A percentile compares a stretch with the other conserved stretches of the same genome.
phyloP scores from a whole-genome alignment of 2,888 invertebrate species.

The Zaprionus bogoriensis region DNA sequence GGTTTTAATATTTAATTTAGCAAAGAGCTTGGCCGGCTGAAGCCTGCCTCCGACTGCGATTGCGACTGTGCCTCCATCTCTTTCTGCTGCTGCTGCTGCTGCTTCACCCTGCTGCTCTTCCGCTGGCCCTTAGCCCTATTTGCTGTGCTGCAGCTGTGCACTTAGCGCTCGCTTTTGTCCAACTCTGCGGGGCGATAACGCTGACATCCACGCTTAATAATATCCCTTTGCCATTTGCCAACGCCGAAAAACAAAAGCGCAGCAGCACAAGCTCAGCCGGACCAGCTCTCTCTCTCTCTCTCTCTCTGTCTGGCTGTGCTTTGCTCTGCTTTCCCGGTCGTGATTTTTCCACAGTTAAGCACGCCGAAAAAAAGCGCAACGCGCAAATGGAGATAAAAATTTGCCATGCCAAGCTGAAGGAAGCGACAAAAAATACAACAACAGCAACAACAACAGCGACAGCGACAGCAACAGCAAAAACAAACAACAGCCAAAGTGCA shows the following conservation, averaged over 20 bases:
- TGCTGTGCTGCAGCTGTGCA: slow-evolving; percentile 52
- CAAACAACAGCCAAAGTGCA: slow-evolving; percentile 73
- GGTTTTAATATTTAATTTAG: slow-evolving; percentile 79
- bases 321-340: slow-evolving; percentile 61
- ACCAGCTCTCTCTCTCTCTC: slow-evolving; percentile 5
- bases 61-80: neutral
- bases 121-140: slow-evolving; percentile 34
- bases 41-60: slow-evolving; percentile 20
- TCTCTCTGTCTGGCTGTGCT: slow-evolving; percentile 37
- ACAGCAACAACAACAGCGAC: slow-evolving; percentile 22
- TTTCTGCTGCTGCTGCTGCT: neutral
- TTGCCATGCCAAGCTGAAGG: slow-evolving; percentile 72
- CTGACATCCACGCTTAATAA: slow-evolving; percentile 78
- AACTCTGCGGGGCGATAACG: slow-evolving; percentile 62
- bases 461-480: slow-evolving; percentile 34
- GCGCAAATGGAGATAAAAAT: slow-evolving; percentile 76
- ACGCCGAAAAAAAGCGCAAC: slow-evolving; percentile 49
- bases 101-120: neutral
- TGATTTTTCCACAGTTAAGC: slow-evolving; percentile 64
- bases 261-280: slow-evolving; percentile 21
- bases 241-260: slow-evolving; percentile 71
- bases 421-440: slow-evolving; percentile 60
- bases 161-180: slow-evolving; percentile 57
- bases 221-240: slow-evolving; percentile 60
- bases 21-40: slow-evolving; percentile 74